Evolutionary conservation across 2,888 invertebrate genomes (phyloP), one percentile per base, ranked within the genome.

Genomic region (Cryptocephalus moraei): DNA sequence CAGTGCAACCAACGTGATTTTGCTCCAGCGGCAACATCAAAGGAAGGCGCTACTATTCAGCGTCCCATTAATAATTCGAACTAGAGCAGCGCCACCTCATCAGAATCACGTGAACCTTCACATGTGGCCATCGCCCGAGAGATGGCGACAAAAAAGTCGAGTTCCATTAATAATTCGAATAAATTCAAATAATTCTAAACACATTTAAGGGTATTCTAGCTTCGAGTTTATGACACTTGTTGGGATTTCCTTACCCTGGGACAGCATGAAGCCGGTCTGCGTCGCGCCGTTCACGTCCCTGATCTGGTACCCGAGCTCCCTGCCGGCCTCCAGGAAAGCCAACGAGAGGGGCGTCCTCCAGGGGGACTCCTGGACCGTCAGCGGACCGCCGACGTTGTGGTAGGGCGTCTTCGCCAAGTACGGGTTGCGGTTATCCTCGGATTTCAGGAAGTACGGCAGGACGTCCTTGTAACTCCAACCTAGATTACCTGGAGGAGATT

Each of bases 401-500:
- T 89, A 90, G 8, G 81, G 77, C 0, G 84, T 87, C 48, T 78
- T 75, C 0, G 81, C 79, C 46, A 90, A 67, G 56, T 90, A 90
- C 0, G 90, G 90, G 64, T 91, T 90, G 6, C 90, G 77, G 61
- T 90, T 88, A 67, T 91, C 91, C 69, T 91, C 91, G 0, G 90
- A 89, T 69, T 91, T 91, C 31, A 85, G 72, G 65, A 91, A 91
- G 64, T 91, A 91, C 2, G 85, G 87, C 43, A 91, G 70, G 2
- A 91, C 84, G 54, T 86, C 79, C 36, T 83, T 76, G 69, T 86
- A 91, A 8, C 82, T 81, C 94, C 94, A 94, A 9, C 92, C 93
- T 0, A 78, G 74, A 66, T 91, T 91, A 1, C 92, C 93, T 33
- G 84, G 71, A 0, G 76, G 6, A 22, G 22, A 22, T 22, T 22